Percentiles rank a stretch among this genome's conserved stretches.
Evolutionary conservation across 2,888 invertebrate genomes (phyloP).

Genomic region (Entomobrya proxima): DNA sequence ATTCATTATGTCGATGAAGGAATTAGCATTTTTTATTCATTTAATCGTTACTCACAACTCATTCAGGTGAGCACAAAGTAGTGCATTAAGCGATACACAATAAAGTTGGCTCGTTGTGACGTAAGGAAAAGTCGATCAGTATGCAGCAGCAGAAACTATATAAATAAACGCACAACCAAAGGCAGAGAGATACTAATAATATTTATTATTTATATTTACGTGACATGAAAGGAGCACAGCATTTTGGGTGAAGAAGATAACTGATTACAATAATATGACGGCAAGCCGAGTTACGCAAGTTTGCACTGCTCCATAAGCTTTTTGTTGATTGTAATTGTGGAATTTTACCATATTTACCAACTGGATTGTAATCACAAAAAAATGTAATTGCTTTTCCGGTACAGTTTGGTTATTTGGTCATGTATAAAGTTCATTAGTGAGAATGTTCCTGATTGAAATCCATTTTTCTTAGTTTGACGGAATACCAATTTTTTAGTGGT

Average conservation of each 20-base stretch:
- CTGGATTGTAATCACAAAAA: slow-evolving; percentile 13
- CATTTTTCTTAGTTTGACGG: slow-evolving; percentile 24
- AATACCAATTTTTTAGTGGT: not conserved
- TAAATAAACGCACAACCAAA: not conserved
- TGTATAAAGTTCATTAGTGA: slow-evolving; percentile 5
- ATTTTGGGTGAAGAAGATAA: not conserved
- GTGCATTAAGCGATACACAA: not conserved
- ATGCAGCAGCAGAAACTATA: not conserved
- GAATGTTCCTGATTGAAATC: slow-evolving; percentile 20
- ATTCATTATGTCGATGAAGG: slow-evolving; percentile 33
- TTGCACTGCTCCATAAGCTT: not conserved
- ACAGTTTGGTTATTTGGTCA: not conserved
- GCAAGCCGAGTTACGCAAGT: not conserved
- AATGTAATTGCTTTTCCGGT: slow-evolving; percentile 44
- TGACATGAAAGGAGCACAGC: not conserved
- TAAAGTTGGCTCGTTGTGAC: not conserved
- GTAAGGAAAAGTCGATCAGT: no score
- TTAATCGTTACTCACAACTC: slow-evolving; percentile 15
- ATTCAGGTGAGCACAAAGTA: no score
- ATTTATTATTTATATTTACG: not conserved
- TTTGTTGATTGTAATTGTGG: slow-evolving; percentile 21
- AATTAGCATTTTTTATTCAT: slow-evolving; percentile 48
- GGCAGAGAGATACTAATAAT: not conserved
- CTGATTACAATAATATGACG: not conserved
- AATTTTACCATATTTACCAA: slow-evolving; percentile 51